phyloP scores from a whole-genome alignment of 2,797 vertebrate genomes.

The Euthynnus affinis region DNA sequence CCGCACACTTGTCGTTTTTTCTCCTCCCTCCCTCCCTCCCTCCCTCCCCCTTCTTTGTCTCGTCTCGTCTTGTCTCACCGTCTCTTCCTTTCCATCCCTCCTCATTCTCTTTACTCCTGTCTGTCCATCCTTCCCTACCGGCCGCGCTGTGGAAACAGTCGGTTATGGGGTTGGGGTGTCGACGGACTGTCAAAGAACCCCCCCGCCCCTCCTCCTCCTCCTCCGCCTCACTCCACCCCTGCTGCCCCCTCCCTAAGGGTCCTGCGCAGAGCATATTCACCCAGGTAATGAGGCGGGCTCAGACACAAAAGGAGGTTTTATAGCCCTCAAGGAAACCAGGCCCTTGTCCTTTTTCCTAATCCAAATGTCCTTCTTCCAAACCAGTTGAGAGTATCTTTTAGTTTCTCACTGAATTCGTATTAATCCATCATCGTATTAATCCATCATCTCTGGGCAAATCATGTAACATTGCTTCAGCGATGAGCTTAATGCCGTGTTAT shows the following conservation, averaged over 20 bases:
- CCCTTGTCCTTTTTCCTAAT: constrained; percentile 6
- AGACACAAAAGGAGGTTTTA: constrained; percentile 38
- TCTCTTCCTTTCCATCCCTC: constrained; percentile 54
- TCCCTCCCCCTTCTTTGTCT: constrained; percentile 50
- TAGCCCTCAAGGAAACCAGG: constrained; percentile 19
- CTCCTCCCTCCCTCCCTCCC: too few relatives aligned
- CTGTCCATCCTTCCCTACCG: constrained; percentile 73
- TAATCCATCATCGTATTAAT: too few relatives aligned
- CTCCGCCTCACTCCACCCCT: constrained; percentile 95
- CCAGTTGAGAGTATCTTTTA: background rate
- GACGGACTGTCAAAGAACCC: constrained; percentile 95
- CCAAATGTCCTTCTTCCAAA: background rate
- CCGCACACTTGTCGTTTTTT: constrained; percentile 65
- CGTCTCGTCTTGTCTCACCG: constrained; percentile 42
- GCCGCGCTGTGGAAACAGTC: constrained; percentile 90
- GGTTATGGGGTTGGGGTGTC: constrained; percentile 98
- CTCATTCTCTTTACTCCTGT: constrained; percentile 65
- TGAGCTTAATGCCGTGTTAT: background rate
- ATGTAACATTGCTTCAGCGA: background rate
- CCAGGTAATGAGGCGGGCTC: constrained; percentile 93
- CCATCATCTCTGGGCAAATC: too few relatives aligned
- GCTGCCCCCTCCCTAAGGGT: constrained; percentile 95
- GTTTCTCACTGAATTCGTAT: constrained; percentile 5
- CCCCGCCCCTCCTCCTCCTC: constrained; percentile 92
- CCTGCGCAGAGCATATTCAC: constrained; percentile 96